Conservation (phyloP, 1,140 invertebrate genomes). For the Drosophila parvula region DNA sequence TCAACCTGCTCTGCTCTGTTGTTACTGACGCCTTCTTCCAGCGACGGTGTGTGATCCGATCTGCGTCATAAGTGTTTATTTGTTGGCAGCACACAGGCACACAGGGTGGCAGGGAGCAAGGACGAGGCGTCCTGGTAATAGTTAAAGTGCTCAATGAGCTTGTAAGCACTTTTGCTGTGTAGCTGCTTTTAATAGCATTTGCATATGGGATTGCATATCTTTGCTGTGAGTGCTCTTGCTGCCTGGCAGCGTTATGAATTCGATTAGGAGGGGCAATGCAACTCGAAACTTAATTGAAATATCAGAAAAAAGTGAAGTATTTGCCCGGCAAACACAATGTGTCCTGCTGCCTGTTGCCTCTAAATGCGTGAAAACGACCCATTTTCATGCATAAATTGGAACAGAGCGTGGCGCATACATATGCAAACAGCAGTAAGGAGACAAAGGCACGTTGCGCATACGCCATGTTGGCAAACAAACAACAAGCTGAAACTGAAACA, state of each 20-base stretch:
- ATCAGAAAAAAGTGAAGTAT: slow-evolving; percentile 35
- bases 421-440: slow-evolving; percentile 56
- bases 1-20: slow-evolving; percentile 28
- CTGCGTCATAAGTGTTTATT: slow-evolving; percentile 76
- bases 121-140: slow-evolving; percentile 40
- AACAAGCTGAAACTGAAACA: slow-evolving; percentile 73
- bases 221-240: not conserved
- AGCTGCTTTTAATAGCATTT: slow-evolving; percentile 54
- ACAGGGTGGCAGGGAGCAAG: slow-evolving; percentile 7
- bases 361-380: slow-evolving; percentile 70
- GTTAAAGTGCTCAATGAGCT: slow-evolving; percentile 71
- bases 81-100: slow-evolving; percentile 62
- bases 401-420: slow-evolving; percentile 49
- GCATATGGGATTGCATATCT: slow-evolving; percentile 61
- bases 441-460: slow-evolving; percentile 73
- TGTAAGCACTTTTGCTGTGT: slow-evolving; percentile 52
- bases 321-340: slow-evolving; percentile 23
- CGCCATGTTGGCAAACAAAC: slow-evolving; percentile 77
- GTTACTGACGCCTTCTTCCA: slow-evolving; percentile 23
- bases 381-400: slow-evolving; percentile 61
- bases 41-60: slow-evolving; percentile 59
- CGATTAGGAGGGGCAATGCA: slow-evolving; percentile 14
- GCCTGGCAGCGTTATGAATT: not conserved
- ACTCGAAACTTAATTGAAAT: slow-evolving; percentile 47
- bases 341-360: slow-evolving; percentile 5